Base-by-base conservation (phyloP, 2,113 vertebrate genomes). In the Mustela nigripes region DNA sequence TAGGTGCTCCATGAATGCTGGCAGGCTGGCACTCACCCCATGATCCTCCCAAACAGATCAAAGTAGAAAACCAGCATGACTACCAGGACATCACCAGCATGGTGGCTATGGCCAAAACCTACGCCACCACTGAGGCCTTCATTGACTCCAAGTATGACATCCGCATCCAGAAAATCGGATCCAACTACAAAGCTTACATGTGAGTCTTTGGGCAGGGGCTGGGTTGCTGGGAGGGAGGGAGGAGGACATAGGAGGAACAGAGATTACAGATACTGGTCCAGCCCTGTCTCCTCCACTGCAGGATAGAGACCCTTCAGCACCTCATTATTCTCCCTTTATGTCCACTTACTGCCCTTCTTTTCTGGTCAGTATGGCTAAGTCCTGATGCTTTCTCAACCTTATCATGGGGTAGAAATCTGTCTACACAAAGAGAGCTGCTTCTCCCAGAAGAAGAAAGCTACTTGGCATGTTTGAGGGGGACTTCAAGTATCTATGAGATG, bases 181-280 rank as follows among this genome's bases (percentile, higher is more conserved):
- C 50, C 99, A 99, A 99, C 99, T 99, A 99, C 99, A 99, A 99
- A 98, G 99, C 99, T 10, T 99, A 99, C 99, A 99, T 99, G 99
- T 99, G 98, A 99, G 99, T 98, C 3, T 0, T 19, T 60, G 63
- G 78, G 78, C 0, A 45, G 65, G n/a, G 56, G 2, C 9, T 1
- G 1, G 91, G 60, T 0, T 7, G 88, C 78, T 58, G 0, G 89
- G 80, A 79, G 7, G 6, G 1, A 11, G 33, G 78, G 89, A 56
- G 53, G 26, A 62, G 63, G 39, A 36, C 4, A 0, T 26, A 48
- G 31, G 33, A 76, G 26, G 33, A 8, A 16, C 0, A 0, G 22
- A 45, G 14, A 21, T 7, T 1, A 16, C 36, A 10, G 28, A 11
- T 1, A 2, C 1, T 4, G 0, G 21, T 36, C 24, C n/a, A 11